Percentiles rank a stretch among this genome's conserved stretches.
These are phyloP conservation scores for Agriopis aurantiaria DNA, from an alignment of 2,888 invertebrate species.

Conservation along the genomic window DNA sequence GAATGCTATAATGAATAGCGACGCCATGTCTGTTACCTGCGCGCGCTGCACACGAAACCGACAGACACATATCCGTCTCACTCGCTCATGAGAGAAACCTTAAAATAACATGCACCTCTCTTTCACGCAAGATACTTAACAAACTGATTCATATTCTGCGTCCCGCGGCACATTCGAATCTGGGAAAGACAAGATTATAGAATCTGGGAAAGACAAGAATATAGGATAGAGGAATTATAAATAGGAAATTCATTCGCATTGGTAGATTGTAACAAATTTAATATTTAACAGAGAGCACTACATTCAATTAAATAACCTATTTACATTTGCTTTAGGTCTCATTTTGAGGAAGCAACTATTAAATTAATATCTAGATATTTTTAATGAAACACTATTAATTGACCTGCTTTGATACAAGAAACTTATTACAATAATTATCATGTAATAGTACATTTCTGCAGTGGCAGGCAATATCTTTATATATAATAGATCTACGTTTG, in stretches of 20 bases:
- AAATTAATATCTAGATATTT: neutral
- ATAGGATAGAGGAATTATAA: conserved; percentile 12
- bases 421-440: neutral
- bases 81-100: conserved; percentile 30
- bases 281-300: conserved; percentile 37
- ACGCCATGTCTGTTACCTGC: conserved; percentile 75
- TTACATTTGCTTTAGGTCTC: conserved; percentile 11
- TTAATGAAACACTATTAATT: neutral
- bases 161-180: conserved; percentile 10
- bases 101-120: neutral
- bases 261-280: conserved; percentile 38
- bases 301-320: conserved; percentile 14
- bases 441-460: neutral
- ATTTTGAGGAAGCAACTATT: conserved; percentile 1
- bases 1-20: conserved; percentile 67
- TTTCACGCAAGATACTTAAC: conserved; percentile 17
- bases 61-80: conserved; percentile 43
- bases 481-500: too few species aligned
- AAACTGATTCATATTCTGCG: conserved; percentile 19
- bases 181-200: neutral
- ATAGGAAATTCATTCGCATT: conserved; percentile 17
- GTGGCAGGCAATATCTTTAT: neutral
- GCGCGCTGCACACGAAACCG: conserved; percentile 22
- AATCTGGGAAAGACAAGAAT: neutral
- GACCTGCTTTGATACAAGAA: neutral